phyloP scores from a whole-genome alignment of 1,140 invertebrate genomes.

The Halictus rubicundus region DNA sequence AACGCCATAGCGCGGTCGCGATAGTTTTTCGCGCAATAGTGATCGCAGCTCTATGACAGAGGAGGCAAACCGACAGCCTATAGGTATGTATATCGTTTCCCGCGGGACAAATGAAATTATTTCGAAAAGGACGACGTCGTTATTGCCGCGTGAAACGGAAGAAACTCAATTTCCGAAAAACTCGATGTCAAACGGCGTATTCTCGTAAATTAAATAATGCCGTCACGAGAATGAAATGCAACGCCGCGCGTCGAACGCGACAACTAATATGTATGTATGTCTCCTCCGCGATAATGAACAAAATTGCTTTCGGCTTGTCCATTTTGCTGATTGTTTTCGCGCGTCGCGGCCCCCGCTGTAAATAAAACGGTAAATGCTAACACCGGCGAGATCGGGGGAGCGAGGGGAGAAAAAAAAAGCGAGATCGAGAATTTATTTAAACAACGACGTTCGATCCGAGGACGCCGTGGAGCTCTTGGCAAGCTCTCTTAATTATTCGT shows the following conservation, averaged over 20 bases:
- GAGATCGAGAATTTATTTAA: too few species aligned
- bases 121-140: neutral
- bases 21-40: too few species aligned
- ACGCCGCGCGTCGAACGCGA: neutral
- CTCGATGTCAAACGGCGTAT: conserved; percentile 13
- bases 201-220: conserved; percentile 37
- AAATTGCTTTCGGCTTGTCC: conserved; percentile 34
- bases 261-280: conserved; percentile 36
- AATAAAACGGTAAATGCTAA: neutral
- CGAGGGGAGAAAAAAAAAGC: too few species aligned
- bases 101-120: neutral
- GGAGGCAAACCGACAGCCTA: neutral
- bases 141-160: neutral
- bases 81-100: too few species aligned
- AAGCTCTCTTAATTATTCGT: neutral
- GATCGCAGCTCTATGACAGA: too few species aligned
- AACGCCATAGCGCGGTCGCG: too few species aligned
- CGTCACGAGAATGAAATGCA: conserved; percentile 18
- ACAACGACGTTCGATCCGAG: too few species aligned
- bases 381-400: too few species aligned
- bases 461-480: too few species aligned
- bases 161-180: conserved; percentile 20
- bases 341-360: neutral
- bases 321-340: conserved; percentile 46
- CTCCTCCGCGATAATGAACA: conserved; percentile 42